A percentile compares a stretch with the other conserved stretches of the same genome.
phyloP scores from a whole-genome alignment of 2,888 invertebrate genomes.

The Zhuqinia jingwanae region DNA sequence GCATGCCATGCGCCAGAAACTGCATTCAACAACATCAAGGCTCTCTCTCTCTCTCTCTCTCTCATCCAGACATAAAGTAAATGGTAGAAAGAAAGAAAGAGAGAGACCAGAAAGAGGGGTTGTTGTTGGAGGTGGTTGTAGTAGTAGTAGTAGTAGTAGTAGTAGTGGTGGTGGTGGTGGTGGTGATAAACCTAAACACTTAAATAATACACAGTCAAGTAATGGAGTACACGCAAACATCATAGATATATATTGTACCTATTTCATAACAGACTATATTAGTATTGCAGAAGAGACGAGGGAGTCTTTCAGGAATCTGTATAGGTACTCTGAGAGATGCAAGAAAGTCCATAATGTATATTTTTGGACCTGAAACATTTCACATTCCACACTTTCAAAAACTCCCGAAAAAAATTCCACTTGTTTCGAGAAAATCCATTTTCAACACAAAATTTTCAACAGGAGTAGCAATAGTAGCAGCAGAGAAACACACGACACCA shows the following conservation, averaged over 20 bases:
- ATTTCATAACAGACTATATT: slow-evolving; percentile 25
- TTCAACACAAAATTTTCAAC: slow-evolving; percentile 42
- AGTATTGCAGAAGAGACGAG: not conserved
- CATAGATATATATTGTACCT: slow-evolving; percentile 15
- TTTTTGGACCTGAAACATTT: slow-evolving; percentile 53
- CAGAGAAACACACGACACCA: slow-evolving; percentile 45
- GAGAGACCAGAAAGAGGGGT: slow-evolving; percentile 12
- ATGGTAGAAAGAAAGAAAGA: slow-evolving; percentile 43
- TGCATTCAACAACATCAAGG: slow-evolving; percentile 60
- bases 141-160: slow-evolving; percentile 57
- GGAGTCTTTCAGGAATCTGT: not conserved
- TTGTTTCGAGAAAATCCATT: slow-evolving; percentile 53
- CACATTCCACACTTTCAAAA: slow-evolving; percentile 65
- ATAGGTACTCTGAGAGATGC: not conserved
- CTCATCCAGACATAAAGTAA: slow-evolving; percentile 55
- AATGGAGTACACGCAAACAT: slow-evolving; percentile 17
- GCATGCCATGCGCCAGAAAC: slow-evolving; percentile 73
- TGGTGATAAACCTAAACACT: slow-evolving; percentile 71
- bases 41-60: slow-evolving; percentile 21
- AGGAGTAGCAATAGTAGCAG: not conserved
- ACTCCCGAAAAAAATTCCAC: slow-evolving; percentile 55
- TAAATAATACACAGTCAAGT: slow-evolving; percentile 57
- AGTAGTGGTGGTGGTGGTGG: slow-evolving; percentile 53
- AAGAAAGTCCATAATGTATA: not conserved
- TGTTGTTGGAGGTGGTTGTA: slow-evolving; percentile 16